A percentile compares a stretch with the other conserved stretches of the same genome.
These are phyloP conservation scores for Hypolimnas misippus DNA, from an alignment of 2,888 invertebrate species.

Conservation along the genomic window DNA sequence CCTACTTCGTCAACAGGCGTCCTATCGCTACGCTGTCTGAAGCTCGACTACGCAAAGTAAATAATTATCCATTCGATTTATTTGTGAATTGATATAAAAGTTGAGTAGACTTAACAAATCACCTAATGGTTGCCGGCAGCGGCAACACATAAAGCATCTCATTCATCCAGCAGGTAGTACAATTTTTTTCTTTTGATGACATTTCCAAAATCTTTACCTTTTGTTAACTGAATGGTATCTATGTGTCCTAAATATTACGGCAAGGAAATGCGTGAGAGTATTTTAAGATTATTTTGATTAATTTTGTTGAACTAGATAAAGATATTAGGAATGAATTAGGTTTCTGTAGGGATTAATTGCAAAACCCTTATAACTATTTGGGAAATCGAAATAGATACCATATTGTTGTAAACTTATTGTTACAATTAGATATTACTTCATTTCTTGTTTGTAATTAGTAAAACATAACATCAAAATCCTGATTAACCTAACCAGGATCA, in stretches of 20 bases:
- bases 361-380: no score
- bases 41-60: conserved; percentile 64
- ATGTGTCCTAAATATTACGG: not conserved
- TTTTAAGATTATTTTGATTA: not conserved
- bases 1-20: conserved; percentile 42
- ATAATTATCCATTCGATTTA: conserved; percentile 58
- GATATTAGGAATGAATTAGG: no score
- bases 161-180: conserved; percentile 32
- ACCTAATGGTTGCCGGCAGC: not conserved
- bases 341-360: no score
- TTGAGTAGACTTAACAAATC: conserved; percentile 49
- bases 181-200: conserved; percentile 15
- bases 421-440: no score
- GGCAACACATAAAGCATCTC: conserved; percentile 4
- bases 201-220: conserved; percentile 8
- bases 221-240: not conserved
- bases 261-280: not conserved
- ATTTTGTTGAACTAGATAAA: no score
- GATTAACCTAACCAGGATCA: no score
- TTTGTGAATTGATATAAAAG: conserved; percentile 58
- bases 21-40: conserved; percentile 51
- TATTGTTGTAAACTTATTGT: no score
- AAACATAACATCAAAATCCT: no score
- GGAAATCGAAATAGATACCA: no score
- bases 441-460: no score